A percentile compares a stretch with the other conserved stretches of the same genome.
Conservation (phyloP, 2,888 invertebrate genomes). For the Dioctria rufipes region DNA sequence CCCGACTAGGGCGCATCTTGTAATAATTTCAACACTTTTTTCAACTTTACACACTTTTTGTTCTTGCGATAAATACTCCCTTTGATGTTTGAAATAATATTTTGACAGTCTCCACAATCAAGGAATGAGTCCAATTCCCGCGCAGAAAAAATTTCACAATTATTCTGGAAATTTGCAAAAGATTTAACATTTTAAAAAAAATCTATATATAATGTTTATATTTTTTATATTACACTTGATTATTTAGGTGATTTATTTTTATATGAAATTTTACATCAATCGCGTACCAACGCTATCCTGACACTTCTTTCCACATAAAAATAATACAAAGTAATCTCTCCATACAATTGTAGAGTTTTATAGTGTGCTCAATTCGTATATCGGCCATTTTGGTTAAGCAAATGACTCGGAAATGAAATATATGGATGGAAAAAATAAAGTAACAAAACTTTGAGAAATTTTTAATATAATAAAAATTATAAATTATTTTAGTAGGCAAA, state of each 20-base stretch:
- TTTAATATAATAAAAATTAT: too few species aligned
- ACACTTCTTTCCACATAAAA: slow-evolving; percentile 58
- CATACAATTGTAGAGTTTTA: not conserved
- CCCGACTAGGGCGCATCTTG: slow-evolving; percentile 54
- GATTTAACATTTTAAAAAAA: not conserved
- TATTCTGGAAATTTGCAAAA: not conserved
- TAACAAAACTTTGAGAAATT: too few species aligned
- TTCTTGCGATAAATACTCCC: not conserved
- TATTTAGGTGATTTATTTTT: not conserved
- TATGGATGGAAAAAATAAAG: not conserved
- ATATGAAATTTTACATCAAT: not conserved
- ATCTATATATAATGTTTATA: not conserved
- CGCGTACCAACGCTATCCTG: slow-evolving; percentile 57
- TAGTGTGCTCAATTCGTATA: slow-evolving; percentile 11
- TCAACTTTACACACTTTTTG: not conserved
- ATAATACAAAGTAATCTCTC: slow-evolving; percentile 53
- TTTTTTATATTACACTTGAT: not conserved
- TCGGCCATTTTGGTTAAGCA: slow-evolving; percentile 42
- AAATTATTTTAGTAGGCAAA: too few species aligned
- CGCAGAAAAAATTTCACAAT: slow-evolving; percentile 48
- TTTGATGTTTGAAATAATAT: slow-evolving; percentile 28
- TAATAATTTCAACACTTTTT: slow-evolving; percentile 3
- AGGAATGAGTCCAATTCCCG: slow-evolving; percentile 53
- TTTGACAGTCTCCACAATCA: slow-evolving; percentile 49
- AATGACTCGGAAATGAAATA: not conserved